These are phyloP conservation scores for Drosophila miranda DNA, from an alignment of 1,140 invertebrate species.

Conservation along the genomic window DNA sequence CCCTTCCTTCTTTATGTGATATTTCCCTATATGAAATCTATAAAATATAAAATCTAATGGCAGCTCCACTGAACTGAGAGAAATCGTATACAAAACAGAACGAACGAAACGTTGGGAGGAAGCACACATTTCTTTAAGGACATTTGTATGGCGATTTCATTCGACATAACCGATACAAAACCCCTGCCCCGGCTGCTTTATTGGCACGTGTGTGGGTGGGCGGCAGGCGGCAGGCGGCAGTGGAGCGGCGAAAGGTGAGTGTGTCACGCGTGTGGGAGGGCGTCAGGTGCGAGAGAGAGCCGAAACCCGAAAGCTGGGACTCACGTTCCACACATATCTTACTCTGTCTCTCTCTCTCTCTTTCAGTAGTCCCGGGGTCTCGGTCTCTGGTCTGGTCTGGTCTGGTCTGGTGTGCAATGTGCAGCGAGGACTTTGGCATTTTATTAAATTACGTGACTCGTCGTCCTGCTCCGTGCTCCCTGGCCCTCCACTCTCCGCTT, in stretches of 20 bases:
- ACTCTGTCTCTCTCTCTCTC: neutral
- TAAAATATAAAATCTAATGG: conserved; percentile 7
- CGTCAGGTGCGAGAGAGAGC: conserved; percentile 10
- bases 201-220: conserved; percentile 25
- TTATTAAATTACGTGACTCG: conserved; percentile 72
- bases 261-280: conserved; percentile 35
- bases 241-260: too few relatives aligned
- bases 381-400: too few relatives aligned
- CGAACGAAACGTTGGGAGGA: neutral
- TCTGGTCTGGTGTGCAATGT: conserved; percentile 40
- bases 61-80: neutral
- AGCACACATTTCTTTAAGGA: neutral
- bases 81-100: conserved; percentile 8
- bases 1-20: too few relatives aligned
- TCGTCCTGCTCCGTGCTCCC: conserved; percentile 9
- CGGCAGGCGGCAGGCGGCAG: too few relatives aligned
- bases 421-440: conserved; percentile 70
- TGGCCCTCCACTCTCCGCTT: neutral
- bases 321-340: conserved; percentile 45
- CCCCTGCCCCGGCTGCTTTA: conserved; percentile 15
- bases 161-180: conserved; percentile 7
- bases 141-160: conserved; percentile 34
- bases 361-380: too few relatives aligned
- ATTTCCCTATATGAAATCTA: too few relatives aligned
- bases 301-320: neutral